These are phyloP conservation scores for Netelia virgata DNA, from an alignment of 2,888 invertebrate species.

Conservation along the genomic window DNA sequence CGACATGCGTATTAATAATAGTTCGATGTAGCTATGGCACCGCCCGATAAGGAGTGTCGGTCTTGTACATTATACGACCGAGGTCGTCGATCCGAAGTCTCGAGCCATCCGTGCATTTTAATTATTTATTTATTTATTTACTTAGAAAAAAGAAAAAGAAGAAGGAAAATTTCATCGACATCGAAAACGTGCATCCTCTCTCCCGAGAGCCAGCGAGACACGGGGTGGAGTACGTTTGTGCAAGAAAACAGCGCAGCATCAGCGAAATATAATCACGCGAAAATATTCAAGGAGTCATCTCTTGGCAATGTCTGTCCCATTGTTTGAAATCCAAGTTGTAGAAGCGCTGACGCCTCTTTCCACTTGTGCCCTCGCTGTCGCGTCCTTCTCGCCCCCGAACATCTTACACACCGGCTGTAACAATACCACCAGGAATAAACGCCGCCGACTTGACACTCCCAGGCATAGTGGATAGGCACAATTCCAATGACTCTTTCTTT, in stretches of 20 bases:
- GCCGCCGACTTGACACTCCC: slow-evolving; percentile 45
- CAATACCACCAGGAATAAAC: slow-evolving; percentile 52
- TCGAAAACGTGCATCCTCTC: neutral
- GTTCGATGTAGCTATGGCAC: slow-evolving; percentile 57
- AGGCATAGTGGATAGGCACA: slow-evolving; percentile 2
- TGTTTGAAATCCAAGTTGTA: slow-evolving; percentile 57
- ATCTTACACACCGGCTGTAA: slow-evolving; percentile 24
- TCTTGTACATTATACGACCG: slow-evolving; percentile 18
- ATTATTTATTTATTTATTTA: slow-evolving; percentile 16
- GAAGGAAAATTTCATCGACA: neutral
- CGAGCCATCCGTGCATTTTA: slow-evolving; percentile 11
- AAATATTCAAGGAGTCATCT: slow-evolving; percentile 39
- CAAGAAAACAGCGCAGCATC: slow-evolving; percentile 22
- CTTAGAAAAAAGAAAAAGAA: neutral
- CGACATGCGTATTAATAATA: slow-evolving; percentile 58
- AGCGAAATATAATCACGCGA: slow-evolving; percentile 24
- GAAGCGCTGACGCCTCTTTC: slow-evolving; percentile 41
- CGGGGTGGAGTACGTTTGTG: neutral
- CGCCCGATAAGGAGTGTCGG: slow-evolving; percentile 62
- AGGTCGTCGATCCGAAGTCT: slow-evolving; percentile 58
- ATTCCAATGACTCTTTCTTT: neutral
- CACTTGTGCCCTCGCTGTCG: slow-evolving; percentile 28
- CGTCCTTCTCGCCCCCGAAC: slow-evolving; percentile 33
- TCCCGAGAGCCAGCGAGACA: neutral
- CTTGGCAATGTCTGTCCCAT: slow-evolving; percentile 45